A percentile compares a stretch with the other conserved stretches of the same genome.
These are phyloP conservation scores for Poeciliopsis turrubarensis DNA, from an alignment of 2,113 vertebrate genomes.

Conservation along the genomic window DNA sequence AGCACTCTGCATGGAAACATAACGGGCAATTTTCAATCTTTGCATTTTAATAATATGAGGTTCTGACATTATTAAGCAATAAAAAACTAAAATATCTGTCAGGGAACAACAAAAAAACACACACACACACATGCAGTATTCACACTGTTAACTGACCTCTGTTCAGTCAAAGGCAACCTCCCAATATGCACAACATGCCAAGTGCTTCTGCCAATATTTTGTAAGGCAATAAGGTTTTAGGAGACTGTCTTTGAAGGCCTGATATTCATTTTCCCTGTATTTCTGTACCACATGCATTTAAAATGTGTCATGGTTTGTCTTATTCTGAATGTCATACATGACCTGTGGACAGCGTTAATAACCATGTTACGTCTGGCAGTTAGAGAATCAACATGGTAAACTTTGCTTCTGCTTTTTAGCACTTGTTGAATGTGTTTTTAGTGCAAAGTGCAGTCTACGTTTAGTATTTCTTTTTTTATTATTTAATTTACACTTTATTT, in stretches of 20 bases:
- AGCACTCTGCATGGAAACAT: slow-evolving; percentile 4
- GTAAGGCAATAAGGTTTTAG: slow-evolving; percentile 58
- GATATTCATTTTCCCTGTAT: slow-evolving; percentile 11
- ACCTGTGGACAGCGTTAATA: slow-evolving; percentile 7
- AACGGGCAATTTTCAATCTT: slow-evolving; percentile 6
- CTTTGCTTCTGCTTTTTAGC: slow-evolving; percentile 32
- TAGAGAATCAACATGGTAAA: slow-evolving; percentile 10
- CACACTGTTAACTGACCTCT: background rate
- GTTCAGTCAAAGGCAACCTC: slow-evolving; percentile 20
- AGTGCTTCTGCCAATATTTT: slow-evolving; percentile 75
- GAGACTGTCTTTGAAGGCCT: slow-evolving; percentile 23
- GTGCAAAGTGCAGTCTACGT: slow-evolving; percentile 25
- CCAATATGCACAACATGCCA: slow-evolving; percentile 57
- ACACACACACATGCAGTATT: slow-evolving; percentile 2
- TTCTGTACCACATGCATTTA: background rate
- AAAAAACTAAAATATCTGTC: background rate
- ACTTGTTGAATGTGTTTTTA: slow-evolving; percentile 7
- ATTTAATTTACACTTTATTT: slow-evolving; percentile 32
- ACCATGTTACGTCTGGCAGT: slow-evolving; percentile 5
- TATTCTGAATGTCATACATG: background rate
- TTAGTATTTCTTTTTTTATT: slow-evolving; percentile 56
- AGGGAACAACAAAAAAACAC: slow-evolving; percentile 1
- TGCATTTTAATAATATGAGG: background rate
- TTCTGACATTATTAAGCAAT: background rate
- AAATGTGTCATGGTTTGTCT: slow-evolving; percentile 12